Evolutionary conservation across 2,888 invertebrate species (phyloP).

Genomic region (Brassicogethes aeneus): DNA sequence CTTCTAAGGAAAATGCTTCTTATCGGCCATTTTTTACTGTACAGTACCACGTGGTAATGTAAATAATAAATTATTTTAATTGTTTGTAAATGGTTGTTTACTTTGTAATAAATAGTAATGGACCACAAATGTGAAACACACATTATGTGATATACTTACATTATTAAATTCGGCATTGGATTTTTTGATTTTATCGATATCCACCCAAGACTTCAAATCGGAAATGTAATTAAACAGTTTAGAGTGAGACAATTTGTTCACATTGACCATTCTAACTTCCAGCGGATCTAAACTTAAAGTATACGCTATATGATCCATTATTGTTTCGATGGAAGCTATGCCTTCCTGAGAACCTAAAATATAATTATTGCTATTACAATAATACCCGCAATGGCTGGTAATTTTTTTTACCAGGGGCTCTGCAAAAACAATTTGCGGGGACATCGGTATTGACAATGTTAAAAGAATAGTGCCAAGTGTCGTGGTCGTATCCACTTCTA

Average conservation of each 20-base stretch:
- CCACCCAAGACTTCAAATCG: slow-evolving; percentile 48
- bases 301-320: slow-evolving; percentile 59
- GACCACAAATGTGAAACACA: too few species aligned
- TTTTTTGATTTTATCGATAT: slow-evolving; percentile 48
- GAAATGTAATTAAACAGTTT: slow-evolving; percentile 44
- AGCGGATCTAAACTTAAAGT: slow-evolving; percentile 48
- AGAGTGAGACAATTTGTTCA: slow-evolving; percentile 32
- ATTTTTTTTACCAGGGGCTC: slow-evolving; percentile 44
- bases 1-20: too few species aligned
- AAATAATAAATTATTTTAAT: too few species aligned
- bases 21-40: too few species aligned
- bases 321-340: slow-evolving; percentile 50
- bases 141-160: too few species aligned
- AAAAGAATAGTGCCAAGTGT: slow-evolving; percentile 11
- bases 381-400: too few species aligned
- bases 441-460: slow-evolving; percentile 15
- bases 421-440: slow-evolving; percentile 13
- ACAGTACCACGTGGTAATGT: too few species aligned
- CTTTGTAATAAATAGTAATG: too few species aligned
- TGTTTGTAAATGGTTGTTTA: too few species aligned
- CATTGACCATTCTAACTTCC: slow-evolving; percentile 49
- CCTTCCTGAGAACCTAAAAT: slow-evolving; percentile 62
- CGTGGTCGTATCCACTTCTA: slow-evolving; percentile 12
- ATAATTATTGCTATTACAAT: too few species aligned
- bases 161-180: slow-evolving; percentile 53